Conservation (phyloP, 2,797 vertebrate species). For the Brotula barbata region DNA sequence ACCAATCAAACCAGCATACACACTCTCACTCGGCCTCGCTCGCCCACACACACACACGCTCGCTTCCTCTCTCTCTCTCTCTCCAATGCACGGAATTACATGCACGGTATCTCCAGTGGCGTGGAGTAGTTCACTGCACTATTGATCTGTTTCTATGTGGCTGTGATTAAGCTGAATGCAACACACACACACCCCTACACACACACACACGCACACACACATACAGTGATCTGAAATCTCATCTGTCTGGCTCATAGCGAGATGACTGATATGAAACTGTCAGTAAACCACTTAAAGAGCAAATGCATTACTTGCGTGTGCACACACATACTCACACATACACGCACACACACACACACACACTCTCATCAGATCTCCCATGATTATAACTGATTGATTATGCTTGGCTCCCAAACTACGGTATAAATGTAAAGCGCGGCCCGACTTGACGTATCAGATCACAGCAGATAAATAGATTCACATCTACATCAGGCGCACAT, state of each 20-base stretch:
- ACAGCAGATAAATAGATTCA: no score
- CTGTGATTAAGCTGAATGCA: conserved; percentile 46
- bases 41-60: conserved; percentile 1
- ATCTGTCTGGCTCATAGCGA: conserved; percentile 38
- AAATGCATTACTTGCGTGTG: conserved; percentile 21
- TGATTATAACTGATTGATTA: no score
- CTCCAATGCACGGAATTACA: conserved; percentile 8
- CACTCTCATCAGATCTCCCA: neutral
- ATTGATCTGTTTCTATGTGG: conserved; percentile 54
- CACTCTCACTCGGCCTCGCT: conserved; percentile 20
- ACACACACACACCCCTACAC: conserved; percentile 9
- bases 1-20: conserved; percentile 67
- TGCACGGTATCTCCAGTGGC: conserved; percentile 21
- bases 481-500: no score
- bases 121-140: conserved; percentile 38
- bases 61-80: neutral
- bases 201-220: neutral
- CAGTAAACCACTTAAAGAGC: conserved; percentile 40
- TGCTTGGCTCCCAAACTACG: no score
- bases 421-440: no score
- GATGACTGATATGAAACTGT: conserved; percentile 38
- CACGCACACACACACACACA: conserved; percentile 9
- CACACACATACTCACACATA: neutral
- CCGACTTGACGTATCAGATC: no score
- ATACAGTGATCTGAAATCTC: conserved; percentile 32